Percentiles rank a stretch among this genome's conserved stretches.
Conservation (phyloP, 2,113 vertebrate genomes). For the Sinosuthora webbiana region DNA sequence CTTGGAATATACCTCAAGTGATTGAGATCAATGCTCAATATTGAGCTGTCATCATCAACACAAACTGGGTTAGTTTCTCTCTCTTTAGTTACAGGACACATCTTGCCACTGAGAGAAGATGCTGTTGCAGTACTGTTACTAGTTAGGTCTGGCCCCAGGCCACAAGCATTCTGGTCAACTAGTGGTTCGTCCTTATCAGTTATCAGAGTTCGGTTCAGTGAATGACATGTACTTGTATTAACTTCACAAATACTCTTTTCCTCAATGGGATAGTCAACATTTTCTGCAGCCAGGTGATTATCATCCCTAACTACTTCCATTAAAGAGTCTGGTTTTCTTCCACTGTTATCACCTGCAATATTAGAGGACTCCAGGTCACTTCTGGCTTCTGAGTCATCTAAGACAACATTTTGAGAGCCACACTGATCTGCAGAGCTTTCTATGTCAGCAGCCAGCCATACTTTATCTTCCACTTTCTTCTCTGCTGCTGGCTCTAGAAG, state of each 20-base stretch:
- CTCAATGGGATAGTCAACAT: not conserved
- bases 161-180: constrained; percentile 32
- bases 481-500: not conserved
- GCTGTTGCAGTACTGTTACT: constrained; percentile 7
- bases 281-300: not conserved
- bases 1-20: constrained; percentile 86
- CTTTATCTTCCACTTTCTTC: not conserved
- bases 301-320: not conserved
- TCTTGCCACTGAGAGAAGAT: constrained; percentile 32
- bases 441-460: not conserved
- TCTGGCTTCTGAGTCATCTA: not conserved
- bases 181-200: not conserved
- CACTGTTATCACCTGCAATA: not conserved
- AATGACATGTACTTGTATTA: not conserved
- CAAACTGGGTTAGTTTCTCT: constrained; percentile 47
- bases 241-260: not conserved
- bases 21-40: constrained; percentile 87
- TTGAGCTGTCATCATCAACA: constrained; percentile 89
- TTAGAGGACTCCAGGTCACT: constrained; percentile 13
- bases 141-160: constrained; percentile 55
- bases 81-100: constrained; percentile 43
- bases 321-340: constrained; percentile 36
- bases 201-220: not conserved
- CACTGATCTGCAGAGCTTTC: not conserved
- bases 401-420: constrained; percentile 17